Conservation (phyloP, 2,888 invertebrate species). For the Drosophila colorata region DNA sequence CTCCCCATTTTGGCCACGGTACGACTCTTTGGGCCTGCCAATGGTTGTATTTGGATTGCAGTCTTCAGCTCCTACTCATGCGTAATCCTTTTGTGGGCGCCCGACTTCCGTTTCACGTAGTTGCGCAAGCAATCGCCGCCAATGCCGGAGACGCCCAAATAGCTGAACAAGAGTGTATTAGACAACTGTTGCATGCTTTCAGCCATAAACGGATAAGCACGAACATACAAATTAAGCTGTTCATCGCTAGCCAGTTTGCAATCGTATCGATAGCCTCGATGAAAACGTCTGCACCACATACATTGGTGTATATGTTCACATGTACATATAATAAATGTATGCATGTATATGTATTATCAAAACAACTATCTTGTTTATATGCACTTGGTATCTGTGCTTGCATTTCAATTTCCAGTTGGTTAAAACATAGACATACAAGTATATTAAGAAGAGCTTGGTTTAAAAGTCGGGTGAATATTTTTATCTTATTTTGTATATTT, state of each 20-base stretch:
- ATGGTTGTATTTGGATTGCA: slow-evolving; percentile 19
- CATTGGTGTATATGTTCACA: background rate
- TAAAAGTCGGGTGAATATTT: too few species aligned
- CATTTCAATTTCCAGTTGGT: too few species aligned
- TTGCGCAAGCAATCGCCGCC: slow-evolving; percentile 30
- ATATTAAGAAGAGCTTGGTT: too few species aligned
- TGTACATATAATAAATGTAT: background rate
- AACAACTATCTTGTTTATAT: too few species aligned
- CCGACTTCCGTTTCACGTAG: slow-evolving; percentile 59
- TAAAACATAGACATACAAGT: too few species aligned
- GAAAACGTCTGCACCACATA: slow-evolving; percentile 1
- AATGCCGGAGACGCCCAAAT: slow-evolving; percentile 48
- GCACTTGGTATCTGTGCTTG: too few species aligned
- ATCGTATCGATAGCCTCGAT: slow-evolving; percentile 9
- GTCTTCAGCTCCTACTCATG: slow-evolving; percentile 48
- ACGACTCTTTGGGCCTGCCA: slow-evolving; percentile 14
- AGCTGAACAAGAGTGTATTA: slow-evolving; percentile 1
- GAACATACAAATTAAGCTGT: slow-evolving; percentile 51
- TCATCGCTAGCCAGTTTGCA: slow-evolving; percentile 30
- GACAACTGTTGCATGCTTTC: slow-evolving; percentile 45
- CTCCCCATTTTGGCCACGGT: slow-evolving; percentile 38
- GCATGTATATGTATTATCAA: too few species aligned
- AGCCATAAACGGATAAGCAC: slow-evolving; percentile 54
- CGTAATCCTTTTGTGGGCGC: slow-evolving; percentile 63
- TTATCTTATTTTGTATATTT: too few species aligned